Evolutionary conservation across 2,797 vertebrate species (phyloP).

Genomic region (Mionectes olivaceus): DNA sequence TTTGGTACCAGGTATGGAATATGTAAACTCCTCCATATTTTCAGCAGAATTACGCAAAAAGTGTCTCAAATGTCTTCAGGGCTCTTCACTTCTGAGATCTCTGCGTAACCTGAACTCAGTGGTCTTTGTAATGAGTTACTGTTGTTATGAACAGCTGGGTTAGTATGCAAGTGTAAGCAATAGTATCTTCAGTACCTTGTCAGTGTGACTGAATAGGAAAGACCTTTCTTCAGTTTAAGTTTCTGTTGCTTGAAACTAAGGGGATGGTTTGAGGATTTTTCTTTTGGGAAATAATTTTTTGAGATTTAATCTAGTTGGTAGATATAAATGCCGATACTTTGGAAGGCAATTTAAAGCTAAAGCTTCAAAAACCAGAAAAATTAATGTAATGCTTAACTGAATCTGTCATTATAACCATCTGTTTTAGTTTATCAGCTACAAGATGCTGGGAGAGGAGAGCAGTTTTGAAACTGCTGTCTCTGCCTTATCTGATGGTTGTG

Average conservation of each 20-base stretch:
- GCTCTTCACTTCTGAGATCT: neutral
- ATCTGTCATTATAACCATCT: neutral
- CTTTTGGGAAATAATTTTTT: neutral
- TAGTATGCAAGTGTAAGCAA: neutral
- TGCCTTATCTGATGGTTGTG: neutral
- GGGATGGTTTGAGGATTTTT: neutral
- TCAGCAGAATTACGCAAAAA: neutral
- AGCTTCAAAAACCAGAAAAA: neutral
- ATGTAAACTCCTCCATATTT: neutral
- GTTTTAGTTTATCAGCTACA: neutral
- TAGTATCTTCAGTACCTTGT: neutral
- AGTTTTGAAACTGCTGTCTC: neutral
- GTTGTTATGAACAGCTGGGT: neutral
- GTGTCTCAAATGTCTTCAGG: neutral
- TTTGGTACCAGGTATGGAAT: neutral
- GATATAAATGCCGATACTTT: neutral
- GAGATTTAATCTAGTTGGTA: neutral
- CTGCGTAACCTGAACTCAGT: neutral
- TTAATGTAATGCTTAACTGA: neutral
- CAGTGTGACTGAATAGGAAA: neutral
- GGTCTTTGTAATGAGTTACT: neutral
- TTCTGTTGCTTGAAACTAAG: neutral
- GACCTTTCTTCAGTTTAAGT: neutral
- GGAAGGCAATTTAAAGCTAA: neutral
- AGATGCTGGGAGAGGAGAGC: neutral